Conservation (phyloP, 2,113 vertebrate genomes). For the Calyptommatus sinebrachiatus region DNA sequence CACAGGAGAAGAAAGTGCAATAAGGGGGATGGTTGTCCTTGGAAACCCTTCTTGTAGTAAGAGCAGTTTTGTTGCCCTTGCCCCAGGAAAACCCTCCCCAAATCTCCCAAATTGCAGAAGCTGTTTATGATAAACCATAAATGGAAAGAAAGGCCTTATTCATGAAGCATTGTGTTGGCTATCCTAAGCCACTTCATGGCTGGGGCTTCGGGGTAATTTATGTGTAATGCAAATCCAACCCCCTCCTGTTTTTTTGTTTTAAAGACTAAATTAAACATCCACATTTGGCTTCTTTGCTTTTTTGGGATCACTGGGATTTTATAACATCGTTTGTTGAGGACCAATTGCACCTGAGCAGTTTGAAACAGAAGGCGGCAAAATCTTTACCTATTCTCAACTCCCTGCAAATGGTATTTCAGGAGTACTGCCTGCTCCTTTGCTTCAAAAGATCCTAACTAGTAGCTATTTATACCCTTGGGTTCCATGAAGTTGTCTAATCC, state of each 20-base stretch:
- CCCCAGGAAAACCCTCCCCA: neutral
- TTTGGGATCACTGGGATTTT: neutral
- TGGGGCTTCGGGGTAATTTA: neutral
- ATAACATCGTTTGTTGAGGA: neutral
- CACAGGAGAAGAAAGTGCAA: neutral
- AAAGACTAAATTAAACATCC: neutral
- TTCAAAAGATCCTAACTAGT: too few relatives aligned
- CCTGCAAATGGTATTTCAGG: too few relatives aligned
- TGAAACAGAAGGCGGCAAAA: too few relatives aligned
- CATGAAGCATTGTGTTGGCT: slow-evolving; percentile 15
- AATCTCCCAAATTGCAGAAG: slow-evolving; percentile 35
- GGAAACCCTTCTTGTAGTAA: slow-evolving; percentile 20
- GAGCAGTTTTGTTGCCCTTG: slow-evolving; percentile 40
- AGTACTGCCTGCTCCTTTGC: too few relatives aligned
- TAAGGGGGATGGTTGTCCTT: slow-evolving; percentile 31
- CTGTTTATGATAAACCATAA: slow-evolving; percentile 39
- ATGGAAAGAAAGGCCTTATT: slow-evolving; percentile 48
- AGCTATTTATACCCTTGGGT: too few relatives aligned
- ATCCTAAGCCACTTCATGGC: slow-evolving; percentile 33
- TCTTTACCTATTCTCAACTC: too few relatives aligned
- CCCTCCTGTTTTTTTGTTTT: neutral
- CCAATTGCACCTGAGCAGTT: too few relatives aligned
- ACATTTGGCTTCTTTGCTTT: slow-evolving; percentile 21
- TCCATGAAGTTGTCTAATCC: too few relatives aligned
- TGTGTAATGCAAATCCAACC: slow-evolving; percentile 16